Conservation (phyloP, 2,888 invertebrate genomes). For the Neocrepidodera transversa region DNA sequence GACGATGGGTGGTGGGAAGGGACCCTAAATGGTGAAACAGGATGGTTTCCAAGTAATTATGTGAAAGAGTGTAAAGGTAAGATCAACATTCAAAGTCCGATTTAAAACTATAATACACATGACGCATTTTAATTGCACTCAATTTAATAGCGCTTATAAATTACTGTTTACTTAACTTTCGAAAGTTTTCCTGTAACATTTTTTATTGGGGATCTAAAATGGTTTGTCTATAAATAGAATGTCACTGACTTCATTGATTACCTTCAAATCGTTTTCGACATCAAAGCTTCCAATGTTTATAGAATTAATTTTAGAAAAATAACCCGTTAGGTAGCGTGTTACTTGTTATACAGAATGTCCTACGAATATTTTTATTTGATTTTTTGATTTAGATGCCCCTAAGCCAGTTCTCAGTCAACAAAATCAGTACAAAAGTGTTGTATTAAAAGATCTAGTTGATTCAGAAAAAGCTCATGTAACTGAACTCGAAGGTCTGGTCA, state of each 20-base stretch:
- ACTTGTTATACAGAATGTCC: neutral
- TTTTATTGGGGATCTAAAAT: slow-evolving; percentile 10
- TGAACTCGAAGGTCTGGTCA: slow-evolving; percentile 85
- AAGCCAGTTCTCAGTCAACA: slow-evolving; percentile 70
- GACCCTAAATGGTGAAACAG: slow-evolving; percentile 91
- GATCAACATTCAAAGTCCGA: neutral
- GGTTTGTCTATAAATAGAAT: slow-evolving; percentile 11
- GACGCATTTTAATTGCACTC: neutral
- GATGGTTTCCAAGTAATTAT: slow-evolving; percentile 99
- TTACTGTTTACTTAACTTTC: too few relatives aligned
- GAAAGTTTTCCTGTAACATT: too few relatives aligned
- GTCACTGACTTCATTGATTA: slow-evolving; percentile 17
- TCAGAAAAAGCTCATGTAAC: slow-evolving; percentile 91
- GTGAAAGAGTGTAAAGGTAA: slow-evolving; percentile 85
- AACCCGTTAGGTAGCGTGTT: neutral
- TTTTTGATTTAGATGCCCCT: slow-evolving; percentile 59
- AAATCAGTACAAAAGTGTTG: slow-evolving; percentile 83
- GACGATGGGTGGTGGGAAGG: slow-evolving; percentile 99
- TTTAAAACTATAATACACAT: neutral
- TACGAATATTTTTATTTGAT: too few relatives aligned
- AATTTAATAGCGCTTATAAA: too few relatives aligned
- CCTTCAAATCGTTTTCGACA: neutral
- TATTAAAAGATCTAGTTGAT: slow-evolving; percentile 88
- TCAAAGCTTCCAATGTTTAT: neutral
- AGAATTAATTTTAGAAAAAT: neutral